These are phyloP conservation scores for Hypercompe scribonia DNA, from an alignment of 2,888 invertebrate genomes.

Conservation along the genomic window DNA sequence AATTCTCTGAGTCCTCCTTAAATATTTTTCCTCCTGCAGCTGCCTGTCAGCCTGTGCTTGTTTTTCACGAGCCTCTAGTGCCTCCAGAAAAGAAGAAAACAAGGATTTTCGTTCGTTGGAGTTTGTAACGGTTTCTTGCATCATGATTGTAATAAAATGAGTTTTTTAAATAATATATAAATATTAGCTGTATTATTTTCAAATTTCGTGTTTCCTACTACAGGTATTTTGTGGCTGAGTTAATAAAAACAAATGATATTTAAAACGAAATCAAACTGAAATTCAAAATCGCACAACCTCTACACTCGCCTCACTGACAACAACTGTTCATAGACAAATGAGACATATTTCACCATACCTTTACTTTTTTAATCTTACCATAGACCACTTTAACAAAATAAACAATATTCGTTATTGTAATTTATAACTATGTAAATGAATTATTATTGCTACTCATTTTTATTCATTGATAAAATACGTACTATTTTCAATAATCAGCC, in stretches of 20 bases:
- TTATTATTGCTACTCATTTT: background rate
- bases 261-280: conserved; percentile 65
- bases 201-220: conserved; percentile 18
- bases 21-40: conserved; percentile 79
- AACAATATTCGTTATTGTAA: too few relatives aligned
- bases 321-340: conserved; percentile 61
- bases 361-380: background rate
- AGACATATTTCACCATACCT: background rate
- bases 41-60: conserved; percentile 75
- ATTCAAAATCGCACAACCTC: conserved; percentile 70
- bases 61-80: conserved; percentile 75
- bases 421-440: too few relatives aligned
- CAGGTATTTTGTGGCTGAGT: conserved; percentile 31
- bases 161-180: conserved; percentile 26
- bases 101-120: conserved; percentile 78
- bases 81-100: conserved; percentile 79
- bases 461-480: too few relatives aligned
- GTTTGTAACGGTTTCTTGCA: conserved; percentile 85
- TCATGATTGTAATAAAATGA: conserved; percentile 60
- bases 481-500: background rate
- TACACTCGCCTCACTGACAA: conserved; percentile 59
- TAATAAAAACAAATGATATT: conserved; percentile 47
- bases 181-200: conserved; percentile 14
- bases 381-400: background rate
- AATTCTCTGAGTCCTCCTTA: conserved; percentile 78